phyloP scores from a whole-genome alignment of 2,888 invertebrate genomes.

The Sarcophaga variegata region DNA sequence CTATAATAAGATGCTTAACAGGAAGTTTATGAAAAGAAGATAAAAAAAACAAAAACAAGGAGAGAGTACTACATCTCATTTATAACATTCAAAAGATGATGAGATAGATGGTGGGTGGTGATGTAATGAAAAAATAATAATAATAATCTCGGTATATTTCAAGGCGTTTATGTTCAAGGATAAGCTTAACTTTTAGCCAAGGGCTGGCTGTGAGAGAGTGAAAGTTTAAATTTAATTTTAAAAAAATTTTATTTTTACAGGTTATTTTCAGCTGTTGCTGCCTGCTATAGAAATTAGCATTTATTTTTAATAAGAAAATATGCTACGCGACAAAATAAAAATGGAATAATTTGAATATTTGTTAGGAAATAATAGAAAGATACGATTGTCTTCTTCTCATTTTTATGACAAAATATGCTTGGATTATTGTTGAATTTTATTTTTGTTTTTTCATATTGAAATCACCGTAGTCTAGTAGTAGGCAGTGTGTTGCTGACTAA shows the following conservation, averaged over 20 bases:
- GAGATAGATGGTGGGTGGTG: neutral
- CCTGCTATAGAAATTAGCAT: neutral
- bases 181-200: neutral
- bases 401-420: too few species aligned
- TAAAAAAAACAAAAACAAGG: neutral
- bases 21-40: neutral
- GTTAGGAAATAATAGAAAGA: neutral
- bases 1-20: neutral
- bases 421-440: too few species aligned
- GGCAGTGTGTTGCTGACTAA: too few species aligned
- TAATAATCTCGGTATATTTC: neutral
- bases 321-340: neutral
- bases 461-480: too few species aligned
- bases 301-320: conserved; percentile 1
- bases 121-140: neutral
- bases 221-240: conserved; percentile 3
- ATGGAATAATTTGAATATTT: neutral
- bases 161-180: neutral
- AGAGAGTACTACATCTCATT: neutral
- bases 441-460: too few species aligned
- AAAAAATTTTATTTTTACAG: conserved; percentile 19
- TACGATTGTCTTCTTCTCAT: neutral
- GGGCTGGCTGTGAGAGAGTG: neutral
- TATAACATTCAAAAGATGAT: neutral
- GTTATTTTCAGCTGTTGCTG: conserved; percentile 11